A percentile compares a stretch with the other conserved stretches of the same genome.
These are phyloP conservation scores for Orius laevigatus DNA, from an alignment of 1,140 invertebrate species.

Conservation along the genomic window DNA sequence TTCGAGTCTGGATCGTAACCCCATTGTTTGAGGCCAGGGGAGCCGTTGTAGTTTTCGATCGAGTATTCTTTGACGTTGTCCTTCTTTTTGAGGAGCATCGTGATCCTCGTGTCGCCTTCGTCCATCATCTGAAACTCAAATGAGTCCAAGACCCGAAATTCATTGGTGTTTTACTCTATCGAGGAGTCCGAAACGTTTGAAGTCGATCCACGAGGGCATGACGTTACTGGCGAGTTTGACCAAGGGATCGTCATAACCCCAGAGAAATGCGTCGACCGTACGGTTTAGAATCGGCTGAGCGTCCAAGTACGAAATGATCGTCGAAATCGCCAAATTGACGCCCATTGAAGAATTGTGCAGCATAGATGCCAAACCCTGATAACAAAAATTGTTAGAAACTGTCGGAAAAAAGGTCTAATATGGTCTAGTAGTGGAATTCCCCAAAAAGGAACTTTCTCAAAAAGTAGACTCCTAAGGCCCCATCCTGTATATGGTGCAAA, in stretches of 20 bases:
- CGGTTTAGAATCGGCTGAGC: slow-evolving; percentile 51
- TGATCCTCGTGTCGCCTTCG: slow-evolving; percentile 36
- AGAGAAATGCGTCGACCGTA: slow-evolving; percentile 57
- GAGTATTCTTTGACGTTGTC: slow-evolving; percentile 26
- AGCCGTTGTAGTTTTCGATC: slow-evolving; percentile 38
- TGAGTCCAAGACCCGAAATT: neutral
- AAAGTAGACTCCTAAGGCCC: no score
- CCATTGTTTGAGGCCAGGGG: slow-evolving; percentile 40
- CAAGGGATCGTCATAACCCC: slow-evolving; percentile 69
- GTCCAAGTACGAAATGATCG: slow-evolving; percentile 39
- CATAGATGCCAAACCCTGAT: slow-evolving; percentile 44
- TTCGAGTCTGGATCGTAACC: slow-evolving; percentile 21
- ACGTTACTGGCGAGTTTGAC: slow-evolving; percentile 47
- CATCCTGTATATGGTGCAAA: no score
- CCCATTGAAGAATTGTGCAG: slow-evolving; percentile 37
- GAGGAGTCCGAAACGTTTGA: slow-evolving; percentile 59
- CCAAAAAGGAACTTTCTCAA: no score
- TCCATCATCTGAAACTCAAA: slow-evolving; percentile 35
- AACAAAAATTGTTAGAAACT: slow-evolving; percentile 20
- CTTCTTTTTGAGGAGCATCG: slow-evolving; percentile 27
- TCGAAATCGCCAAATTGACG: slow-evolving; percentile 41
- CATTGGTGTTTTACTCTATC: slow-evolving; percentile 44
- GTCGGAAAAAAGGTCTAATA: neutral
- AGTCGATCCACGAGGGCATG: slow-evolving; percentile 54
- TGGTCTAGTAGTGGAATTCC: no score